These are phyloP conservation scores for Apotomis capreana DNA, from an alignment of 2,888 invertebrate genomes.

Conservation along the genomic window DNA sequence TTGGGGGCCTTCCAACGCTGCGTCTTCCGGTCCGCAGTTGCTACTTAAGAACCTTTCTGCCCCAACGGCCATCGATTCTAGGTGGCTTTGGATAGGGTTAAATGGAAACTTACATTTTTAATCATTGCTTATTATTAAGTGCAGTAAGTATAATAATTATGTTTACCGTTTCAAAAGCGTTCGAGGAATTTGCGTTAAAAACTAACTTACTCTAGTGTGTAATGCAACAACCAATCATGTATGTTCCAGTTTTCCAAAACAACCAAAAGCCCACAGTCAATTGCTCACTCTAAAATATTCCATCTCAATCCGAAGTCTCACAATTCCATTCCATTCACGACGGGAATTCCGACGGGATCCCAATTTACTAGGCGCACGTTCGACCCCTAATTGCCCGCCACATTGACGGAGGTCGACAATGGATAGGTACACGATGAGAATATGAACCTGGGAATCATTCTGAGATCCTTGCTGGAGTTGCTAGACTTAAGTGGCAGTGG, in stretches of 20 bases:
- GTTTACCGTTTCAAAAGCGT: too few species aligned
- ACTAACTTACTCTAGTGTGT: too few species aligned
- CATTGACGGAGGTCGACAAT: slow-evolving; percentile 54
- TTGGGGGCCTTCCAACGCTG: too few species aligned
- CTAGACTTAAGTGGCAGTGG: too few species aligned
- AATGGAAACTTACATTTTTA: too few species aligned
- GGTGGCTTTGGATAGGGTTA: too few species aligned
- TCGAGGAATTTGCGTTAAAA: too few species aligned
- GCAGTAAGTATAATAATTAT: too few species aligned
- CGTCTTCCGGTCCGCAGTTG: too few species aligned
- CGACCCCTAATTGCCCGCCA: slow-evolving; percentile 56
- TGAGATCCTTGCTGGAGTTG: not conserved
- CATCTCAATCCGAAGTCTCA: slow-evolving; percentile 28
- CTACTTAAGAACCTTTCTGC: too few species aligned
- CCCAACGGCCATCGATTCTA: too few species aligned
- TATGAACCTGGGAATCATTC: slow-evolving; percentile 11
- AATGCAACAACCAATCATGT: not conserved
- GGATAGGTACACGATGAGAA: slow-evolving; percentile 15
- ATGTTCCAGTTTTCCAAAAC: not conserved
- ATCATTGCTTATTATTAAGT: too few species aligned
- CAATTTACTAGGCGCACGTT: slow-evolving; percentile 49
- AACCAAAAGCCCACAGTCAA: slow-evolving; percentile 11
- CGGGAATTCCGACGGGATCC: slow-evolving; percentile 12
- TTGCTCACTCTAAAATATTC: slow-evolving; percentile 27
- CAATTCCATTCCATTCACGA: slow-evolving; percentile 20